Evolutionary conservation across 1,140 invertebrate genomes (phyloP).

Genomic region (Drosophila ficusphila): DNA sequence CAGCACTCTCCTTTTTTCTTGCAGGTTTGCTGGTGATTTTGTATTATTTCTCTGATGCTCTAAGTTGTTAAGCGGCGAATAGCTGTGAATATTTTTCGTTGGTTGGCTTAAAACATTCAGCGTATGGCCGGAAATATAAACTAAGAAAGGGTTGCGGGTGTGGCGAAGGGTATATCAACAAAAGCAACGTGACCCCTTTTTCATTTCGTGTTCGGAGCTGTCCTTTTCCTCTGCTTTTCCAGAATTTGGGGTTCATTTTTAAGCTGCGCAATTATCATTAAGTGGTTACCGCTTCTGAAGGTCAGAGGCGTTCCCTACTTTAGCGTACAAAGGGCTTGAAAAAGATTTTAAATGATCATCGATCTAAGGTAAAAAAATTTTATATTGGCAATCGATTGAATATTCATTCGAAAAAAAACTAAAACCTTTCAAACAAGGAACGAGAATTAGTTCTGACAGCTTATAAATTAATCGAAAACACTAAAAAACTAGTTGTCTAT

Average conservation of each 20-base stretch:
- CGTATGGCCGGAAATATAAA: constrained; percentile 41
- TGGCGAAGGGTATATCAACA: constrained; percentile 24
- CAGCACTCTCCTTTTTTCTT: constrained; percentile 24
- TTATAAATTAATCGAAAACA: too few species aligned
- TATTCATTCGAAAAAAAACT: too few species aligned
- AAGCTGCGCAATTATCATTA: constrained; percentile 74
- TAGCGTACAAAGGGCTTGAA: not conserved
- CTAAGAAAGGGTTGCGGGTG: not conserved
- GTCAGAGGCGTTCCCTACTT: constrained; percentile 30
- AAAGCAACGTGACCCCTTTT: constrained; percentile 54
- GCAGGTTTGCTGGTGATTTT: constrained; percentile 6
- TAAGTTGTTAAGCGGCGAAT: constrained; percentile 67
- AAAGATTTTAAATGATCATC: not conserved
- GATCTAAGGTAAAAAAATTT: not conserved
- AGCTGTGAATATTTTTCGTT: constrained; percentile 67
- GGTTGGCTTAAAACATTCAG: constrained; percentile 44
- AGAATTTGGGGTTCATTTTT: constrained; percentile 45
- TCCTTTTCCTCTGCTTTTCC: constrained; percentile 15
- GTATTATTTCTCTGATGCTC: constrained; percentile 32
- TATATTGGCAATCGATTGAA: not conserved
- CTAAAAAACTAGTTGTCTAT: too few species aligned
- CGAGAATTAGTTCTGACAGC: too few species aligned
- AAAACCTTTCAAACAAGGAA: too few species aligned
- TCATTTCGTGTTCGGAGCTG: constrained; percentile 30
- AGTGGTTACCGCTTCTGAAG: constrained; percentile 40